Evolutionary conservation across 2,113 vertebrate species (phyloP).

Genomic region (Mus spicilegus): DNA sequence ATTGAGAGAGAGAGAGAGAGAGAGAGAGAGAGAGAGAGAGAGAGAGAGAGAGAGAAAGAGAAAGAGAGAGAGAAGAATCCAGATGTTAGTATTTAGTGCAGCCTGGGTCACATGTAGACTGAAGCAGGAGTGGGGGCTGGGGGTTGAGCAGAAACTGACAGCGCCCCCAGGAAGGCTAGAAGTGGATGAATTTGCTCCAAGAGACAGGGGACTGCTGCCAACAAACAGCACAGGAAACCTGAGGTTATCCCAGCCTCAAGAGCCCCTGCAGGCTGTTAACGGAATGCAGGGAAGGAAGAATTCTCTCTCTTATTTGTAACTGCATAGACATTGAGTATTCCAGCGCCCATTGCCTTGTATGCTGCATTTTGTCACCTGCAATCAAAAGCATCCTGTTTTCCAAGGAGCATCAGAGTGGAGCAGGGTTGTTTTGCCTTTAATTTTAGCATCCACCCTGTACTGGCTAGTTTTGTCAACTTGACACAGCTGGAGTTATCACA

Average conservation of each 20-base stretch:
- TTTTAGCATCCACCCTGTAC: not conserved
- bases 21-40: no score
- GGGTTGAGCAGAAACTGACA: not conserved
- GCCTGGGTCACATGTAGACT: not conserved
- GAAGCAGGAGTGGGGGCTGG: fast-evolving
- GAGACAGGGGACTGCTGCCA: not conserved
- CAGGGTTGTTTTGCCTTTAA: conserved; percentile 11
- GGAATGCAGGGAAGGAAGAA: not conserved
- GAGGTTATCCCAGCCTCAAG: not conserved
- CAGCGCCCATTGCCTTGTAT: not conserved
- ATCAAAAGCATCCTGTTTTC: not conserved
- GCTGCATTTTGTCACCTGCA: not conserved
- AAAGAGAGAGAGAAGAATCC: not conserved
- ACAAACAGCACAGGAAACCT: not conserved
- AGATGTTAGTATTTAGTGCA: not conserved
- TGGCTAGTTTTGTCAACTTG: no score
- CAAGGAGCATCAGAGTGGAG: not conserved
- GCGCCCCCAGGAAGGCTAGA: not conserved
- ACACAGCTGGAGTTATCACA: no score
- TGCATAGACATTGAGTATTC: not conserved
- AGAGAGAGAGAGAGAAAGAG: no score
- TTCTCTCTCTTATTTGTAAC: not conserved
- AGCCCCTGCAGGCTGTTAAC: no score
- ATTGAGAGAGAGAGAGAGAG: no score
- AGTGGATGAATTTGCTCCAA: not conserved